Conservation (phyloP, 2,888 invertebrate genomes). For the Scelioninae gen. 1 region DNA sequence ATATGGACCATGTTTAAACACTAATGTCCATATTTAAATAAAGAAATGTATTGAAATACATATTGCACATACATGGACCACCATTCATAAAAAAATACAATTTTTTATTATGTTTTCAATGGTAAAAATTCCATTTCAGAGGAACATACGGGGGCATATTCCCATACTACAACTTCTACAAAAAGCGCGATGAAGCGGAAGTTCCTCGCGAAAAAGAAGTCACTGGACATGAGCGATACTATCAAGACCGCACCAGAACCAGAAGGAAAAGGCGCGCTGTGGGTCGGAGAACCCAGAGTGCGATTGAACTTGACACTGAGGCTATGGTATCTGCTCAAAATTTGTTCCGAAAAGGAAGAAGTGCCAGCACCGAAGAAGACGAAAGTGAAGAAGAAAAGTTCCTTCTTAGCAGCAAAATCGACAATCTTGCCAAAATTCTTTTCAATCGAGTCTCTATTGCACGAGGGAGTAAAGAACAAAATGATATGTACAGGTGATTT, state of each 20-base stretch:
- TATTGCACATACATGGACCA: no score
- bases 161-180: slow-evolving; percentile 89
- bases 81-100: no score
- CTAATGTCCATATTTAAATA: no score
- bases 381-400: slow-evolving; percentile 85
- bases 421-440: slow-evolving; percentile 90
- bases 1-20: no score
- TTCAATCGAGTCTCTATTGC: slow-evolving; percentile 85
- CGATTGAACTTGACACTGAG: slow-evolving; percentile 82
- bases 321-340: slow-evolving; percentile 79
- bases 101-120: no score
- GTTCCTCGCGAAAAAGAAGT: slow-evolving; percentile 85
- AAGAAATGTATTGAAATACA: no score
- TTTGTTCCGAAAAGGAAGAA: slow-evolving; percentile 85
- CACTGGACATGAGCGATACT: slow-evolving; percentile 93
- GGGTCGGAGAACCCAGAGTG: slow-evolving; percentile 81
- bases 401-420: slow-evolving; percentile 89
- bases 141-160: no score
- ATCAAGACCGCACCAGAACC: slow-evolving; percentile 87
- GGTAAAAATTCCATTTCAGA: no score
- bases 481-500: slow-evolving; percentile 70
- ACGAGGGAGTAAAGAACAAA: slow-evolving; percentile 78
- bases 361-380: slow-evolving; percentile 88
- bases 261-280: slow-evolving; percentile 82
- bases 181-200: slow-evolving; percentile 86